Conservation (phyloP, 2,113 vertebrate genomes). For the Phylloscopus trochilus region DNA sequence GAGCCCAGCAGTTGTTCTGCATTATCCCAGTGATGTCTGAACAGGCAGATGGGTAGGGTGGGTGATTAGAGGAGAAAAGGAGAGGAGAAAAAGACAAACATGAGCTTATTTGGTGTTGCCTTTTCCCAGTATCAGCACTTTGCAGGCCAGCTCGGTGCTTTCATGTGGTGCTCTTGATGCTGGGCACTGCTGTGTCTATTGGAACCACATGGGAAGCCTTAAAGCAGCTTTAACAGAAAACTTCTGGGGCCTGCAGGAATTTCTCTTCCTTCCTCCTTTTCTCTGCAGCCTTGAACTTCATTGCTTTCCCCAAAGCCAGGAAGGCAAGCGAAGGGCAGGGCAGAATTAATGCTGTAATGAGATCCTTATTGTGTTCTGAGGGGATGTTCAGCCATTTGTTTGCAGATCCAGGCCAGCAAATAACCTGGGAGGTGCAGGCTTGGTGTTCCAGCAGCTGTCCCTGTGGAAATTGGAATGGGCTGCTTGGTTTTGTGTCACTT, state of each 20-base stretch:
- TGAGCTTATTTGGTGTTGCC: constrained; percentile 24
- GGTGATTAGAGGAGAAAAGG: neutral
- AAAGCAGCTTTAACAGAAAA: constrained; percentile 38
- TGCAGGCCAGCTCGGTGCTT: constrained; percentile 51
- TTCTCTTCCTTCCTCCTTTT: constrained; percentile 22
- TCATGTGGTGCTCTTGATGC: constrained; percentile 59
- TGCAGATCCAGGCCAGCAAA: neutral
- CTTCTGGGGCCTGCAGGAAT: constrained; percentile 56
- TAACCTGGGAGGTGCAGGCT: neutral
- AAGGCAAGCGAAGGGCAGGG: neutral
- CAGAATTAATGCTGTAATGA: neutral
- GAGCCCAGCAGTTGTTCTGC: constrained; percentile 41
- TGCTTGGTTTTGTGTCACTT: neutral
- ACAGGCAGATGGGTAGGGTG: neutral
- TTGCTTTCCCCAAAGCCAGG: constrained; percentile 6
- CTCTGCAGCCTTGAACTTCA: constrained; percentile 26
- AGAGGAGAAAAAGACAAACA: neutral
- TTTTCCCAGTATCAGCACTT: constrained; percentile 44
- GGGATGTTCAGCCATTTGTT: neutral
- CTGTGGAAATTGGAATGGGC: accelerated
- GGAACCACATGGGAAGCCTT: constrained; percentile 59
- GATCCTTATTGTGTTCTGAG: neutral
- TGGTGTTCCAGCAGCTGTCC: neutral
- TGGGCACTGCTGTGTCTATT: constrained; percentile 53
- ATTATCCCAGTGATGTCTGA: neutral